phyloP scores from a whole-genome alignment of 2,113 vertebrate species.

The Oreotrochilus melanogaster region DNA sequence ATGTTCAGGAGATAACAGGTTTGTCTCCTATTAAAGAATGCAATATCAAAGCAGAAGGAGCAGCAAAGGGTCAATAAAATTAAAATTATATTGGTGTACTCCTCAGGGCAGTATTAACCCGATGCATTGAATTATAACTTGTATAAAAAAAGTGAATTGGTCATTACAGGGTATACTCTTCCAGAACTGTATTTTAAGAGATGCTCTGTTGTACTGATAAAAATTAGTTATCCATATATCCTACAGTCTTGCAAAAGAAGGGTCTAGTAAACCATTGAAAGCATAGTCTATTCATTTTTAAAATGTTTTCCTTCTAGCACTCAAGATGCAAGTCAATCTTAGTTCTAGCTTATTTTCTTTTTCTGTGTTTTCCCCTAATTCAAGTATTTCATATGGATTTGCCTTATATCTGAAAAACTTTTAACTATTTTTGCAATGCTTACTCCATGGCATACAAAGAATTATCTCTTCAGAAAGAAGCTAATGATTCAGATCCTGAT shows the following conservation, averaged over 20 bases:
- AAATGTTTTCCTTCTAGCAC: background rate
- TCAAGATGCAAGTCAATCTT: background rate
- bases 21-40: background rate
- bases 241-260: background rate
- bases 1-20: background rate
- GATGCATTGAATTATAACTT: background rate
- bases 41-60: background rate
- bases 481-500: constrained; percentile 47
- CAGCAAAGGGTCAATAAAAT: background rate
- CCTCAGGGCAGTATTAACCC: background rate
- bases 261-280: background rate
- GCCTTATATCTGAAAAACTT: background rate
- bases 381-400: constrained; percentile 18
- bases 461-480: constrained; percentile 53
- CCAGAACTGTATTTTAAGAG: background rate
- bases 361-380: background rate
- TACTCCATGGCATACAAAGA: background rate
- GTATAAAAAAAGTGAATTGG: background rate
- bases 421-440: constrained; percentile 1
- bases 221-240: background rate
- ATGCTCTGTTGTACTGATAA: background rate
- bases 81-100: background rate
- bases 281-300: background rate
- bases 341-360: background rate
- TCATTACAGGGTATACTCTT: background rate